phyloP scores from a whole-genome alignment of 2,888 invertebrate genomes.

The Auanema freiburgensis region DNA sequence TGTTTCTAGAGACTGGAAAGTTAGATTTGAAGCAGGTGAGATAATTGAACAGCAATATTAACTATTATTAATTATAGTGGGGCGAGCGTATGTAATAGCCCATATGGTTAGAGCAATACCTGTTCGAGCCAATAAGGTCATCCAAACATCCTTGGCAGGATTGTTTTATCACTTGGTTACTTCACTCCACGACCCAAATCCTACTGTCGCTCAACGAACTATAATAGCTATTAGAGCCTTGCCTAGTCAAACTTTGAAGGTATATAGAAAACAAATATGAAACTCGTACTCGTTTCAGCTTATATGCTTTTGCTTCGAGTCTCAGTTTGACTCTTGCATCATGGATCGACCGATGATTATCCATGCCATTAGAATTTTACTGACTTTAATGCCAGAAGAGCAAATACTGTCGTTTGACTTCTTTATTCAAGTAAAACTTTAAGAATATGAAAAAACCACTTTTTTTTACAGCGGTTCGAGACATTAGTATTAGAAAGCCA shows the following conservation, averaged over 20 bases:
- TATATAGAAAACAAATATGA: slow-evolving; percentile 12
- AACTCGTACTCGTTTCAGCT: slow-evolving; percentile 30
- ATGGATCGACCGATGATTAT: slow-evolving; percentile 94
- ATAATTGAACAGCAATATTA: not conserved
- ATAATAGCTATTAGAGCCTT: slow-evolving; percentile 57
- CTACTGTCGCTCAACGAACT: slow-evolving; percentile 83
- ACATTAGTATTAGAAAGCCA: slow-evolving; percentile 93
- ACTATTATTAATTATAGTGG: slow-evolving; percentile 71
- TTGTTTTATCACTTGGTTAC: slow-evolving; percentile 95
- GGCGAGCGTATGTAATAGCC: slow-evolving; percentile 88
- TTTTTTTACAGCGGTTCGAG: slow-evolving; percentile 76
- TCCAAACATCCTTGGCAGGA: slow-evolving; percentile 91
- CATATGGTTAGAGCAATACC: slow-evolving; percentile 89
- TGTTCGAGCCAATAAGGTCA: slow-evolving; percentile 75
- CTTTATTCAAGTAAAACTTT: slow-evolving; percentile 75
- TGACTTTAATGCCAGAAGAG: slow-evolving; percentile 86
- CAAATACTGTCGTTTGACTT: slow-evolving; percentile 94
- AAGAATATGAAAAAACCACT: too few relatives aligned
- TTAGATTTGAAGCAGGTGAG: slow-evolving; percentile 82
- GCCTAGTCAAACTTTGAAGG: slow-evolving; percentile 48
- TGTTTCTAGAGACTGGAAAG: slow-evolving; percentile 83
- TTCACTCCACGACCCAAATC: slow-evolving; percentile 91
- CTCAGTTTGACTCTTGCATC: slow-evolving; percentile 95
- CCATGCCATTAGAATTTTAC: slow-evolving; percentile 89
- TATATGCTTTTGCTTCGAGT: slow-evolving; percentile 80